Percentiles rank a stretch among this genome's conserved stretches.
These are phyloP conservation scores for Phataginus tetradactyla DNA, from an alignment of 2,797 vertebrate genomes.

Conservation along the genomic window DNA sequence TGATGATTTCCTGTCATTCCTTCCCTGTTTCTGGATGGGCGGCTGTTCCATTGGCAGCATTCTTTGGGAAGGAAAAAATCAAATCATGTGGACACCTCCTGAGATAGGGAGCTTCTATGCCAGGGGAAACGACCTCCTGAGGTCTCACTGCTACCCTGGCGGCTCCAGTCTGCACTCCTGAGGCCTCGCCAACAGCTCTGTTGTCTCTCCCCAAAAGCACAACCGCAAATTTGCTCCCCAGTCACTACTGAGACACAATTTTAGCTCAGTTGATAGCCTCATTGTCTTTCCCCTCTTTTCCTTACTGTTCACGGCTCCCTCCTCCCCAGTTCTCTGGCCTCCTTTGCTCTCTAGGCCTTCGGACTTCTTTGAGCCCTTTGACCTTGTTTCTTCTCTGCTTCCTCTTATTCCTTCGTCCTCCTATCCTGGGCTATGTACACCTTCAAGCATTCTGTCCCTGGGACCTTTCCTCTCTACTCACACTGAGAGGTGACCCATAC, in stretches of 20 bases:
- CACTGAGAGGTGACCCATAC: not conserved
- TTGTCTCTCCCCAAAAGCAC: not conserved
- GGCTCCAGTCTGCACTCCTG: not conserved
- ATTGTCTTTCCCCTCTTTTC: not conserved
- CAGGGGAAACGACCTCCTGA: constrained; percentile 25
- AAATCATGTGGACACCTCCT: not conserved
- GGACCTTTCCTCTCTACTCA: not conserved
- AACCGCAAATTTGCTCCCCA: not conserved
- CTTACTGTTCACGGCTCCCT: not conserved
- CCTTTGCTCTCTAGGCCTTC: not conserved
- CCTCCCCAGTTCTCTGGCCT: not conserved
- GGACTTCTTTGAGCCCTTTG: not conserved
- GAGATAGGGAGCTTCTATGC: not conserved
- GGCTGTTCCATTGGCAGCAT: not conserved
- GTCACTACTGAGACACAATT: not conserved
- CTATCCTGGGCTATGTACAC: not conserved
- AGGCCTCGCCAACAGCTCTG: not conserved
- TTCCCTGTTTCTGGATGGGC: constrained; percentile 40
- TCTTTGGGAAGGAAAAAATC: not conserved
- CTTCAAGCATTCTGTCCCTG: not conserved
- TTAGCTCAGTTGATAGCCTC: not conserved
- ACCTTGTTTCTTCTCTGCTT: not conserved
- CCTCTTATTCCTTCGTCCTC: not conserved
- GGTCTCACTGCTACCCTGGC: not conserved
- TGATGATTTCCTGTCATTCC: constrained; percentile 67